Percentiles rank a stretch among this genome's conserved stretches.
Evolutionary conservation across 2,888 invertebrate species (phyloP).

Genomic region (Synanthedon myopaeformis): DNA sequence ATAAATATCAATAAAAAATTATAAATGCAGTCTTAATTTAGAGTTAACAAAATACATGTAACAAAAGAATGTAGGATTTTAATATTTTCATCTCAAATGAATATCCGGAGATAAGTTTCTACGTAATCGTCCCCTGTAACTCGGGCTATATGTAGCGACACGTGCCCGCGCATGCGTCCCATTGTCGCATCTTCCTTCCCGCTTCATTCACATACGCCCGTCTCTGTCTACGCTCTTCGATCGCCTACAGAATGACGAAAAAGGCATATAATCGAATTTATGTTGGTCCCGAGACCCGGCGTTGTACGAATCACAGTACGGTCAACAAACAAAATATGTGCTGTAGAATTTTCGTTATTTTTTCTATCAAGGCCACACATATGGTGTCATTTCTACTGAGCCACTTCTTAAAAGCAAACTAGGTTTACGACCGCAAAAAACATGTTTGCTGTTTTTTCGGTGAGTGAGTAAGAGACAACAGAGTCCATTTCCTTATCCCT

Average conservation of each 20-base stretch:
- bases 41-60: no score
- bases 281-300: conserved; percentile 31
- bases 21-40: no score
- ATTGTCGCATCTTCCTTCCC: conserved; percentile 16
- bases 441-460: no score
- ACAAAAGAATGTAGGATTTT: no score
- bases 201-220: conserved; percentile 22
- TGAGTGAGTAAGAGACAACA: no score
- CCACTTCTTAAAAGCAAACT: no score
- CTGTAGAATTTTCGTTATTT: no score
- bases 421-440: no score
- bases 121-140: conserved; percentile 17
- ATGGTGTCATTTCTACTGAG: no score
- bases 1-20: no score
- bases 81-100: neutral
- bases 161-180: conserved; percentile 59
- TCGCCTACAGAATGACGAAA: conserved; percentile 62
- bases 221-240: conserved; percentile 52
- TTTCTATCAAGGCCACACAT: no score
- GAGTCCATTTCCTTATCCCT: no score
- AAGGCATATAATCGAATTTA: conserved; percentile 67
- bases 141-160: conserved; percentile 28
- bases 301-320: conserved; percentile 20
- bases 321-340: conserved; percentile 28
- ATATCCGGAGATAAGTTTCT: conserved; percentile 22